Evolutionary conservation across 2,113 vertebrate genomes (phyloP), one percentile per base, ranked within the genome.

Genomic region (Centropristis striata): DNA sequence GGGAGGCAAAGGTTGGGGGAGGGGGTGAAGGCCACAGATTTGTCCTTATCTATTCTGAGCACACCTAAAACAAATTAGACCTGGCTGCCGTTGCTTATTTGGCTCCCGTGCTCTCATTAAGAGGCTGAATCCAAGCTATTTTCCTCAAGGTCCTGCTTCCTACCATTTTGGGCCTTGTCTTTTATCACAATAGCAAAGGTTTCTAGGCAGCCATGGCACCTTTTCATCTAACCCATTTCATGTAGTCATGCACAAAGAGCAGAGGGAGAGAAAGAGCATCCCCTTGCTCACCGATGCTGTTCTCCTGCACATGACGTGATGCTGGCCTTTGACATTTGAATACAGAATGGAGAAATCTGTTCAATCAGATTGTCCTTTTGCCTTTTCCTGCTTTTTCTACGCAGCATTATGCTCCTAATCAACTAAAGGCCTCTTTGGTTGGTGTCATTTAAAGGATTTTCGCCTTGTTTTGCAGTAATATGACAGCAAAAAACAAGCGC

Each of bases 11-110:
- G 93, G 93, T 93, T 94, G 90, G 84, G 82, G 80, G 84, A 59
- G 74, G 83, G 85, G 88, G 85, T 71, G 86, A 91, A 90, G 91
- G 89, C 90, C 93, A 93, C 93, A 94, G 92, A 94, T 94, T 94
- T 91, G 81, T 91, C 91, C 93, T 95, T 95, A 95, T 95, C 95
- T 95, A 95, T 94, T 95, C 95, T 83, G 86, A 93, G 93, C 94
- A 95, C 94, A 94, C 93, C 93, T 93, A 94, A 94, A 94, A 95
- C 94, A 95, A 95, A 95, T 95, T 95, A 95, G 94, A 91, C 88
- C 91, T 88, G 91, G 91, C 91, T 87, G 86, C 86, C 81, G 76
- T 87, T 88, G 90, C 90, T 87, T 92, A 88, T 91, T 92, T 91
- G 89, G 91, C 87, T 82, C 85, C 78, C 55, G 66, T 66, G 72